phyloP scores from a whole-genome alignment of 2,113 vertebrate genomes.

The Stercorarius parasiticus region DNA sequence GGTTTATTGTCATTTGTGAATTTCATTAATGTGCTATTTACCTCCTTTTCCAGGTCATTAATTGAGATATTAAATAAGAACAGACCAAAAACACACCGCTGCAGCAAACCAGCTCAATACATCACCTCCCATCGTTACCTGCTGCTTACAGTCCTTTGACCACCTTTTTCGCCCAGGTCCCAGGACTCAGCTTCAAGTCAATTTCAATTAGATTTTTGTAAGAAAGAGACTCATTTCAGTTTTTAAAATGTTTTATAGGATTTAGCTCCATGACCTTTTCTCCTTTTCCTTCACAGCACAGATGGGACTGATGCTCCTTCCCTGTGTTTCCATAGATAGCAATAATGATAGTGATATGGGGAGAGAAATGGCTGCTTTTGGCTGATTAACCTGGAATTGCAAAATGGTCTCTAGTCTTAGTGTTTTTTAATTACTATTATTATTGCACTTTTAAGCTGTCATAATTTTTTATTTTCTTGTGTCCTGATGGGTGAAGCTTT shows the following conservation, averaged over 20 bases:
- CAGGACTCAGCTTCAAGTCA: background rate
- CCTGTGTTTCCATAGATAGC: background rate
- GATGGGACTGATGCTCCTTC: background rate
- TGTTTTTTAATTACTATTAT: background rate
- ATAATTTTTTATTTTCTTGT: background rate
- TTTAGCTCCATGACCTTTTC: background rate
- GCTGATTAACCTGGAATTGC: background rate
- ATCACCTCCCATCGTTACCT: background rate
- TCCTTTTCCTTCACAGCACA: background rate
- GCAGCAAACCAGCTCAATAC: background rate
- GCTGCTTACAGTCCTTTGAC: background rate
- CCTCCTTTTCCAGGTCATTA: slow-evolving; percentile 62
- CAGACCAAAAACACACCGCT: slow-evolving; percentile 6
- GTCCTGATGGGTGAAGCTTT: background rate
- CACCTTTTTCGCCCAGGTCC: background rate
- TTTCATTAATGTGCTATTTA: slow-evolving; percentile 66
- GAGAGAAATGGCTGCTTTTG: background rate
- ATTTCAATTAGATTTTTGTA: slow-evolving; percentile 29
- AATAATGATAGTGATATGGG: background rate
- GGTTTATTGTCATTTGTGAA: slow-evolving; percentile 57
- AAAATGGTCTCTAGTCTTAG: background rate
- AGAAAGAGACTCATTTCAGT: background rate
- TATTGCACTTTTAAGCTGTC: background rate
- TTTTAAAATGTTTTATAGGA: background rate
- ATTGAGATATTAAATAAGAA: slow-evolving; percentile 66